Percentiles rank a stretch among this genome's conserved stretches.
These are phyloP conservation scores for Cataglyphis rosenhaueri DNA, from an alignment of 2,888 invertebrate species.

Conservation along the genomic window DNA sequence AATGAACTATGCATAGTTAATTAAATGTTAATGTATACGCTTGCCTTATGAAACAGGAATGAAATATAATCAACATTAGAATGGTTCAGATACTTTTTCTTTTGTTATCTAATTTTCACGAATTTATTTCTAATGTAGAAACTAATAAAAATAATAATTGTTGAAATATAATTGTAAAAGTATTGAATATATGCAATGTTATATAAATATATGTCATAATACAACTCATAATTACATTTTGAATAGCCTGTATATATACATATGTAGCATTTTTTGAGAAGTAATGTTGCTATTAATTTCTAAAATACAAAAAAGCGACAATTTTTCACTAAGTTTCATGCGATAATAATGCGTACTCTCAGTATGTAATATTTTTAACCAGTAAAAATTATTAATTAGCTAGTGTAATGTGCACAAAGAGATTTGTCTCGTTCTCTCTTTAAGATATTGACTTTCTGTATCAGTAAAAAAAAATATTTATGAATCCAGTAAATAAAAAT, in stretches of 20 bases:
- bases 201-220: neutral
- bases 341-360: neutral
- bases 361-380: neutral
- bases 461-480: neutral
- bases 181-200: neutral
- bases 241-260: neutral
- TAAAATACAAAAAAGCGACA: neutral
- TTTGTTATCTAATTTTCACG: neutral
- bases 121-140: neutral
- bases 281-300: neutral
- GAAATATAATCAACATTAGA: neutral
- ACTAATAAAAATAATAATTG: neutral
- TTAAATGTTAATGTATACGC: neutral
- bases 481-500: neutral
- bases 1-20: neutral
- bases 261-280: neutral
- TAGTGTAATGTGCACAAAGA: neutral
- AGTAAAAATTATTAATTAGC: neutral
- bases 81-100: neutral
- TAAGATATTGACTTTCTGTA: neutral
- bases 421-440: neutral
- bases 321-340: neutral
- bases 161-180: neutral
- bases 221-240: slow-evolving; percentile 1
- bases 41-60: neutral